Evolutionary conservation across 2,113 vertebrate genomes (phyloP), one percentile per base, ranked within the genome.

Genomic region (Bubalus kerabau): DNA sequence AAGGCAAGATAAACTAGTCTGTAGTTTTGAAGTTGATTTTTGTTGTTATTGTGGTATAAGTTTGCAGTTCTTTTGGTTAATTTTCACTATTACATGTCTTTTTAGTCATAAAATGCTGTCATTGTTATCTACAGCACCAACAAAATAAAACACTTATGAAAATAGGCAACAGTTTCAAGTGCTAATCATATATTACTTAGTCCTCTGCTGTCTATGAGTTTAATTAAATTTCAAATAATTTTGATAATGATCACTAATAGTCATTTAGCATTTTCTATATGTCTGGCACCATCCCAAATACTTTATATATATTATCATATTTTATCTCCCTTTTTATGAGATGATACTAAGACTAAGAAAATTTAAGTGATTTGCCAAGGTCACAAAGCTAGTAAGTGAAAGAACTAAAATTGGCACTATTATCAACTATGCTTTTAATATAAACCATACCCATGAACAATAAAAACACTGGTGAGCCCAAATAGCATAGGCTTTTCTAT

Each of bases 1-100:
- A 97, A 83, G 76, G 24, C 32, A 96, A 96, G 23, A 84, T 95
- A 93, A 94, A 97, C 87, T 81, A 50, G 36, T 82, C 59, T 78
- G 54, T 78, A 95, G 19, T 59, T 87, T 92, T 36, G 50, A 78
- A 40, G 60, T 62, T 97, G 92, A 93, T 82, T 87, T 92, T 90
- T 90, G 10, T 64, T 48, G 24, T 76, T 50, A 85, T 92, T 94
- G 71, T 92, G n/a, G 90, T 92, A 46, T 50, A 92, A 93, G 15
- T 46, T 32, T 90, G 30, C 64, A 83, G 48, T 96, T 87, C 11
- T 5, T 82, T 82, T 82, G 60, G 43, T 12, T 62, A 82, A 87
- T 74, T 92, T 88, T 92, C 23, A 82, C 28, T 87, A 80, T 40
- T 23, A 64, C 6, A 40, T 84, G 28, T 94, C 43, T 52, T 82